Percentiles rank a stretch among this genome's conserved stretches.
Evolutionary conservation across 2,797 vertebrate species (phyloP).

Genomic region (Pangasius djambal): DNA sequence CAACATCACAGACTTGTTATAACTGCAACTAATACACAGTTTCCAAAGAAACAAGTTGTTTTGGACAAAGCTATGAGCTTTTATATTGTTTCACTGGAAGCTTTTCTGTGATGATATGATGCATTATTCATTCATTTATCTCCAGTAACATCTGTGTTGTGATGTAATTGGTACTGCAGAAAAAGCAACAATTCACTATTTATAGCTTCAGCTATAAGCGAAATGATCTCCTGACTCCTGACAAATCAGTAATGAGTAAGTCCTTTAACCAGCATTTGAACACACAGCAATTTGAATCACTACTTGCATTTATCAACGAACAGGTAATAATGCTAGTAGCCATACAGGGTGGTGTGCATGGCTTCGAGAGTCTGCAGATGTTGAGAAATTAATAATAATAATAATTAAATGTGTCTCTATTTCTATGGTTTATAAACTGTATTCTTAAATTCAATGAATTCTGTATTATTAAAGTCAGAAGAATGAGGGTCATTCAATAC

Average conservation of each 20-base stretch:
- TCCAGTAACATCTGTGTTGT: neutral
- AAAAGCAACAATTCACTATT: neutral
- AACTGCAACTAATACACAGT: neutral
- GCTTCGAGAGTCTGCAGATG: neutral
- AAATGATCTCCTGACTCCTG: neutral
- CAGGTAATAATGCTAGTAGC: neutral
- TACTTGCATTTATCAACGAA: neutral
- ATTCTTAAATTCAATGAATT: neutral
- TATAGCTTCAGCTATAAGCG: neutral
- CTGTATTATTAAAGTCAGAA: neutral
- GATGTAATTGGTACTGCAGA: neutral
- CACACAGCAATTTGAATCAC: neutral
- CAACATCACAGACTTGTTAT: neutral
- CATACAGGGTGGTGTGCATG: neutral
- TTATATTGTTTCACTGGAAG: neutral
- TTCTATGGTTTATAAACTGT: neutral
- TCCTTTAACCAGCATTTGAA: neutral
- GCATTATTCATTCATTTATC: constrained; percentile 7
- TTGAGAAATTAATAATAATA: neutral
- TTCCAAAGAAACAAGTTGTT: neutral
- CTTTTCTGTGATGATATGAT: neutral
- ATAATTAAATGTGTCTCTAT: neutral
- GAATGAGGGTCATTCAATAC: neutral
- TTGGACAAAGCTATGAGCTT: neutral
- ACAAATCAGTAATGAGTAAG: neutral